Percentiles rank a stretch among this genome's conserved stretches.
phyloP scores from a whole-genome alignment of 2,888 invertebrate genomes.

The Sacculina carcini region DNA sequence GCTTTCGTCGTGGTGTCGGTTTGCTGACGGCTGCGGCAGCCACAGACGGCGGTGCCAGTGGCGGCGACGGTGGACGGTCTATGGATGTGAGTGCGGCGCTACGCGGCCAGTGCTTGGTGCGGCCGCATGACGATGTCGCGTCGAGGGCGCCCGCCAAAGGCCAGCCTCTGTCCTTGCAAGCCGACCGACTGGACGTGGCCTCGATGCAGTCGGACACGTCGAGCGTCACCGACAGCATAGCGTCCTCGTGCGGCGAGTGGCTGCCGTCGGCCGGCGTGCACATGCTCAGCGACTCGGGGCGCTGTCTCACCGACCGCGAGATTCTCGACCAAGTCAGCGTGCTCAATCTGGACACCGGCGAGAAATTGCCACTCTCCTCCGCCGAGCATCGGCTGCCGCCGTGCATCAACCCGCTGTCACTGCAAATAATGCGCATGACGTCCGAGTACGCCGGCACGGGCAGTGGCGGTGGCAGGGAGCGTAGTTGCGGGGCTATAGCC shows the following conservation, averaged over 20 bases:
- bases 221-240: neutral
- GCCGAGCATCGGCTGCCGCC: slow-evolving; percentile 78
- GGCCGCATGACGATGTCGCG: too few species aligned
- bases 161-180: too few species aligned
- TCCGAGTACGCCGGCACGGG: slow-evolving; percentile 76
- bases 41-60: too few species aligned
- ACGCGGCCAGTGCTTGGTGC: too few species aligned
- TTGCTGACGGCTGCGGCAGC: too few species aligned
- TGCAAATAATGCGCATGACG: slow-evolving; percentile 78
- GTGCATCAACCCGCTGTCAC: slow-evolving; percentile 71
- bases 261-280: slow-evolving; percentile 25
- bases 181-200: neutral
- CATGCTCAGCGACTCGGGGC: slow-evolving; percentile 60
- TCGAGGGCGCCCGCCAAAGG: too few species aligned
- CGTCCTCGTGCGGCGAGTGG: neutral
- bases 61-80: too few species aligned
- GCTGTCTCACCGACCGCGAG: slow-evolving; percentile 61
- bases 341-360: slow-evolving; percentile 38
- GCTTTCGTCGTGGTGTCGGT: too few species aligned
- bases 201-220: slow-evolving; percentile 1
- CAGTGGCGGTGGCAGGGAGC: too few species aligned
- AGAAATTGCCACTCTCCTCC: slow-evolving; percentile 72
- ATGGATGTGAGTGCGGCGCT: too few species aligned
- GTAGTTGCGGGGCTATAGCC: too few species aligned
- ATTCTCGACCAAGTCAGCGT: slow-evolving; percentile 61